Percentiles rank a stretch among this genome's conserved stretches.
Evolutionary conservation across 2,888 invertebrate species (phyloP).

Genomic region (Drosophila ustulata): DNA sequence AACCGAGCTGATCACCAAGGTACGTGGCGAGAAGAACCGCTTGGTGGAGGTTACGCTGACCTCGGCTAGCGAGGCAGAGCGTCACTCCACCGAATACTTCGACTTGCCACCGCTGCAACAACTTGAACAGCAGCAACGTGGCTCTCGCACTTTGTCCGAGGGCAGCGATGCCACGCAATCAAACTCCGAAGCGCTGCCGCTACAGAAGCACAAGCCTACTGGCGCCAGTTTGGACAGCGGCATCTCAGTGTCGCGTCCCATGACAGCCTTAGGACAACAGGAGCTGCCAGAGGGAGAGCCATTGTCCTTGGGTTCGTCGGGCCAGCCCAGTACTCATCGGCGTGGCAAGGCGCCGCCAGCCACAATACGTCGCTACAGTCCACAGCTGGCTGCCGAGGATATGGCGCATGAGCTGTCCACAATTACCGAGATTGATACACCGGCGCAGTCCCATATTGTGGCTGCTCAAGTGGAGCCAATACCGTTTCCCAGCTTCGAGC

Average conservation of each 20-base stretch:
- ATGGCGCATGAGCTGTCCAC: conserved; percentile 88
- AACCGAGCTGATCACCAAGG: conserved; percentile 86
- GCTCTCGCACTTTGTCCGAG: conserved; percentile 55
- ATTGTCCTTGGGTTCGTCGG: conserved; percentile 60
- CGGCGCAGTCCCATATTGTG: conserved; percentile 86
- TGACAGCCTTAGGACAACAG: conserved; percentile 75
- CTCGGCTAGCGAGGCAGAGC: conserved; percentile 82
- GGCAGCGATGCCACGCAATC: conserved; percentile 53
- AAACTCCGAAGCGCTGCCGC: conserved; percentile 58
- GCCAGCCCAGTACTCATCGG: conserved; percentile 47
- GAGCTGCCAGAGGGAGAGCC: conserved; percentile 60
- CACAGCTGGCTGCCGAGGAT: conserved; percentile 82
- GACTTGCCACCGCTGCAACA: conserved; percentile 75
- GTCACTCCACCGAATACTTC: conserved; percentile 84
- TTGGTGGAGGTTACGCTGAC: conserved; percentile 85
- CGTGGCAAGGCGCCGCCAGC: conserved; percentile 74
- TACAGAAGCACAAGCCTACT: conserved; percentile 80
- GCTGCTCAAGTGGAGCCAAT: conserved; percentile 23
- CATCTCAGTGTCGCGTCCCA: conserved; percentile 83
- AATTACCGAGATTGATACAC: conserved; percentile 89
- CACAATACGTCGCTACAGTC: conserved; percentile 82
- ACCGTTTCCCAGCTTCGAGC: conserved; percentile 82
- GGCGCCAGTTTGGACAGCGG: conserved; percentile 84
- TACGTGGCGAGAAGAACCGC: conserved; percentile 87
- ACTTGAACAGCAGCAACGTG: conserved; percentile 11